Evolutionary conservation across 2,113 vertebrate genomes (phyloP).

Genomic region (Anser cygnoides): DNA sequence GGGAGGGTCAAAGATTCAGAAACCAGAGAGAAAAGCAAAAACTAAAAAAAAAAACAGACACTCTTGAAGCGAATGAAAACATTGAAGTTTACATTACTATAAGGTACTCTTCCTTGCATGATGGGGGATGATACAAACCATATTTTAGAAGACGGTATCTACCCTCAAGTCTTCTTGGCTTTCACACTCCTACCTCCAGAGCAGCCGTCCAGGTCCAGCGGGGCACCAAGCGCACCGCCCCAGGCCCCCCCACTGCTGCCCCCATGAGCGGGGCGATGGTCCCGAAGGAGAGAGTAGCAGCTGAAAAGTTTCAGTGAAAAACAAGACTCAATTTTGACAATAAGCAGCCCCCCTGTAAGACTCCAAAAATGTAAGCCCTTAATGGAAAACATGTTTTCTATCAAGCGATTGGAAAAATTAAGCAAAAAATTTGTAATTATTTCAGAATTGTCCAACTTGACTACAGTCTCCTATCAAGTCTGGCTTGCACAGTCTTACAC

Average conservation of each 20-base stretch:
- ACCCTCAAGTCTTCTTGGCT: neutral
- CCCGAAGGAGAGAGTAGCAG: neutral
- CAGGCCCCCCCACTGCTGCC: neutral
- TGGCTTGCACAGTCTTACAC: neutral
- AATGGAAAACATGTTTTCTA: slow-evolving; percentile 4
- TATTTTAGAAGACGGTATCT: neutral
- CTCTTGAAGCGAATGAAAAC: neutral
- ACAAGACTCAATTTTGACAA: neutral
- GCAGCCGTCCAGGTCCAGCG: neutral
- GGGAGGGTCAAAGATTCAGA: neutral
- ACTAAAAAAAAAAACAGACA: neutral
- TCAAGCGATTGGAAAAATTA: neutral
- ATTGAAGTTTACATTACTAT: rapidly evolving
- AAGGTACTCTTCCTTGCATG: neutral
- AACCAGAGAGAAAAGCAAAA: neutral
- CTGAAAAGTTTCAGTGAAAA: neutral
- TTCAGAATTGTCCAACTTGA: neutral
- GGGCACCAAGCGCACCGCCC: too few relatives aligned
- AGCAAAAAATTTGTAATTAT: neutral
- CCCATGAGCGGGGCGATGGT: rapidly evolving
- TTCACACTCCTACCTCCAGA: neutral
- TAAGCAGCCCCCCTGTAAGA: neutral
- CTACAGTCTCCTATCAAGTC: neutral
- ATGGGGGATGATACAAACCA: rapidly evolving
- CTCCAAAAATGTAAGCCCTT: neutral